These are phyloP conservation scores for Synergus umbraculus DNA, from an alignment of 2,888 invertebrate species.

Conservation along the genomic window DNA sequence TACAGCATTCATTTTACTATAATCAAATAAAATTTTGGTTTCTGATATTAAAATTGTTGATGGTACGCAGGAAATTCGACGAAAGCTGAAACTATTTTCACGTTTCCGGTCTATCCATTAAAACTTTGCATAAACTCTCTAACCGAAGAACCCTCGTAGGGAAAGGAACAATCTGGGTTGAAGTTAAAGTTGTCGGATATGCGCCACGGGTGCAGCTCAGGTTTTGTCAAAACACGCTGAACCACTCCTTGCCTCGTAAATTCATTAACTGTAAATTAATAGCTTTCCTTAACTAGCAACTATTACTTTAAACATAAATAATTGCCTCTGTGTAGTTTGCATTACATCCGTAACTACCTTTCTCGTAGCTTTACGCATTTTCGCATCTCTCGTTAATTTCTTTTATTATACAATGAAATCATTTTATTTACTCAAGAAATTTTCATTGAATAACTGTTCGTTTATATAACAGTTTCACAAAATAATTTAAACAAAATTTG, in stretches of 20 bases:
- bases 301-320: background rate
- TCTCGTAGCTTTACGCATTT: background rate
- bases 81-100: background rate
- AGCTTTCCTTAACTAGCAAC: background rate
- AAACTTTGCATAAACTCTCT: conserved; percentile 4
- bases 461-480: too few relatives aligned
- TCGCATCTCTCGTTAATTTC: background rate
- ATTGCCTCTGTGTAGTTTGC: background rate
- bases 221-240: background rate
- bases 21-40: background rate
- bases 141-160: background rate
- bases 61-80: background rate
- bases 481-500: too few relatives aligned
- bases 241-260: background rate
- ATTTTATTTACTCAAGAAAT: too few relatives aligned
- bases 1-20: background rate
- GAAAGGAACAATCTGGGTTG: background rate
- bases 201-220: background rate
- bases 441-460: too few relatives aligned
- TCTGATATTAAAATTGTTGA: background rate
- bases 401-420: background rate
- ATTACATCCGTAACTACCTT: background rate
- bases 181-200: background rate
- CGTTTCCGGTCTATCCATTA: background rate
- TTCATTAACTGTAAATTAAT: background rate